Evolutionary conservation across 2,888 invertebrate species (phyloP), one percentile per base, ranked within the genome.

Genomic region (Philaethria dido): DNA sequence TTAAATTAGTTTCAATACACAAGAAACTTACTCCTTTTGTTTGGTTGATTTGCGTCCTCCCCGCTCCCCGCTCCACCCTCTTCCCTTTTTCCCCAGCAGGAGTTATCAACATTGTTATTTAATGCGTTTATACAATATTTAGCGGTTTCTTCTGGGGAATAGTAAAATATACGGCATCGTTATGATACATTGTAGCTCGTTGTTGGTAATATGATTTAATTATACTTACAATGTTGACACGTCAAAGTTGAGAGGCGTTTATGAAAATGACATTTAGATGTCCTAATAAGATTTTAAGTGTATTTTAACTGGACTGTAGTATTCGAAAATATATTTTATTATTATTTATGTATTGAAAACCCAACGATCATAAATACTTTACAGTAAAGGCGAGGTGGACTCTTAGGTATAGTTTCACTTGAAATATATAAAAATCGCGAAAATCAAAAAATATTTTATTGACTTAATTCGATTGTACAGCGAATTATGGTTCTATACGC

Each of bases 1-100:
- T 88, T 87, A 83, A 87, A 88, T 89, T 87, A 88, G 88, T 87
- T 87, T 81, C 77, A 74, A 74, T 75, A 77, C 76, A 75, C 76
- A 75, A 67, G 69, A 52, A 64, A 68, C 62, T 70, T 65, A 64
- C 69, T 68, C 61, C 64, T 70, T 66, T 70, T 69, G 63, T 66
- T 69, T 54, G 47, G 57, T 57, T 55, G 55, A 57, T 57, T 22
- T 39, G 36, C 55, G 20, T 14, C 36, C 33, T 6, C 36, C 8
- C 36, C 33, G 4, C 36, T 0, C 1, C 45, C 45, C 45, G 8
- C 18, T 11, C 45, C 45, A 18, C 20, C 3, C 9, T 11, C 11
- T 4, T 1, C 18, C 45, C 45, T 2, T 18, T 3, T 9, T 9
- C 45, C 18, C 9, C 45, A 0, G 9, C 45, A 2, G 9, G 4